Conservation (phyloP, 2,797 vertebrate species). For the Melanotaenia maccullochi region DNA sequence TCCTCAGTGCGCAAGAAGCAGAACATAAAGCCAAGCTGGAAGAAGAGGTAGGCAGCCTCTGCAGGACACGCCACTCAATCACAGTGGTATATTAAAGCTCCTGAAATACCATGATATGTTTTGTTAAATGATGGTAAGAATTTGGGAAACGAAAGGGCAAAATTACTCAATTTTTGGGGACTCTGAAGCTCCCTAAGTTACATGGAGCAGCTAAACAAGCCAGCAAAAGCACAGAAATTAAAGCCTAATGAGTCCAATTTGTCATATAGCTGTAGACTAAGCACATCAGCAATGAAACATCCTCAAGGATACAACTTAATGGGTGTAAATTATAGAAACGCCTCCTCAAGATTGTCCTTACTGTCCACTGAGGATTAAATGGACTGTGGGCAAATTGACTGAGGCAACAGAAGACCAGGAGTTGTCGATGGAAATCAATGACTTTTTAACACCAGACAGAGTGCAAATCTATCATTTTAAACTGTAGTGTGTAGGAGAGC, state of each 20-base stretch:
- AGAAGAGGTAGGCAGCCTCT: slow-evolving; percentile 32
- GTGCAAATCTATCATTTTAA: slow-evolving; percentile 4
- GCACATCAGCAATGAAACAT: slow-evolving; percentile 3
- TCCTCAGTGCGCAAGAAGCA: slow-evolving; percentile 16
- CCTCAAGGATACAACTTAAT: slow-evolving; percentile 9
- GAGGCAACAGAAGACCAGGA: slow-evolving; percentile 8
- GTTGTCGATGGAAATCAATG: slow-evolving; percentile 17
- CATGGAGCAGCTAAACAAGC: not conserved
- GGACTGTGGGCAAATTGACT: slow-evolving; percentile 1
- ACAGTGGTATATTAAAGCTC: slow-evolving; percentile 13
- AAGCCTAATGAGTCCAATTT: not conserved
- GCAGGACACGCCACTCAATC: slow-evolving; percentile 38
- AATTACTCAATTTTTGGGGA: not conserved
- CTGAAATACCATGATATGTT: not conserved
- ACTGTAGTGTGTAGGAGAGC: not conserved
- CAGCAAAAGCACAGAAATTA: slow-evolving; percentile 6
- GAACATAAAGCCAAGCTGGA: slow-evolving; percentile 18
- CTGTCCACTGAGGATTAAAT: slow-evolving; percentile 3
- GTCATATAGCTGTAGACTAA: slow-evolving; percentile 9
- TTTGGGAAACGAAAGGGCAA: not conserved
- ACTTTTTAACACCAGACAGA: slow-evolving; percentile 10
- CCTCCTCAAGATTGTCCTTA: slow-evolving; percentile 7
- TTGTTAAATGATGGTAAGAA: not conserved
- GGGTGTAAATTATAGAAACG: slow-evolving; percentile 1
- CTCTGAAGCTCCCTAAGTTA: not conserved